phyloP scores from a whole-genome alignment of 2,888 invertebrate species.

The Thumatha senex region DNA sequence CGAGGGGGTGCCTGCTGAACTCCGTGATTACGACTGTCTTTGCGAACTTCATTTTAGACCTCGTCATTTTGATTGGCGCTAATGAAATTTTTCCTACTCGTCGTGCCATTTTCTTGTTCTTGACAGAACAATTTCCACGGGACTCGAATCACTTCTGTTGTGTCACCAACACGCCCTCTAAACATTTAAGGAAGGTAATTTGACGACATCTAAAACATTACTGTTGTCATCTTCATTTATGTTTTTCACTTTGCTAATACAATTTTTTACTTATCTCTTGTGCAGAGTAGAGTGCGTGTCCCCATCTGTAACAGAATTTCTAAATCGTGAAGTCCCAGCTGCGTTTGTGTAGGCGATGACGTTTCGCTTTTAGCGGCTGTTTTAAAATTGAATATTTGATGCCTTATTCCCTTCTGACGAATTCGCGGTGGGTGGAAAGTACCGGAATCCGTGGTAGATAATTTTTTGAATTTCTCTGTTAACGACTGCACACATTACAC shows the following conservation, averaged over 20 bases:
- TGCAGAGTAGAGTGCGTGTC: conserved; percentile 71
- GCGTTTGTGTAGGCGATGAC: conserved; percentile 77
- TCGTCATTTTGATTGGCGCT: conserved; percentile 84
- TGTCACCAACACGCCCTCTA: conserved; percentile 72
- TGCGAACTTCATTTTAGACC: conserved; percentile 81
- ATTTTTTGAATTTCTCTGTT: conserved; percentile 75
- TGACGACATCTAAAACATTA: conserved; percentile 66
- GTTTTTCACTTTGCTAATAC: conserved; percentile 79
- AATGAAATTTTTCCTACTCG: conserved; percentile 82
- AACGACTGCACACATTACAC: conserved; percentile 66
- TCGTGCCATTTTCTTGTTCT: conserved; percentile 77
- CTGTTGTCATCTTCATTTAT: conserved; percentile 74
- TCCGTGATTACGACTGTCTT: conserved; percentile 83
- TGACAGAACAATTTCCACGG: conserved; percentile 79
- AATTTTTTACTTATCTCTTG: conserved; percentile 78
- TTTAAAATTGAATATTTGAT: conserved; percentile 84
- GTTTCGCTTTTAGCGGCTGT: conserved; percentile 83
- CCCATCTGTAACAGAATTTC: conserved; percentile 80
- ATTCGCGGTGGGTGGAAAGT: conserved; percentile 67
- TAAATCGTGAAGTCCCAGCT: conserved; percentile 81
- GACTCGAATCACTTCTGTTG: conserved; percentile 65
- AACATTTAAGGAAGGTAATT: conserved; percentile 70
- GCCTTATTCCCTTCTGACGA: conserved; percentile 79
- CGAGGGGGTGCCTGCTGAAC: conserved; percentile 79
- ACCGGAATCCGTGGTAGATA: conserved; percentile 66